Evolutionary conservation across 1,140 invertebrate genomes (phyloP).

Genomic region (Helicorthomorpha holstii): DNA sequence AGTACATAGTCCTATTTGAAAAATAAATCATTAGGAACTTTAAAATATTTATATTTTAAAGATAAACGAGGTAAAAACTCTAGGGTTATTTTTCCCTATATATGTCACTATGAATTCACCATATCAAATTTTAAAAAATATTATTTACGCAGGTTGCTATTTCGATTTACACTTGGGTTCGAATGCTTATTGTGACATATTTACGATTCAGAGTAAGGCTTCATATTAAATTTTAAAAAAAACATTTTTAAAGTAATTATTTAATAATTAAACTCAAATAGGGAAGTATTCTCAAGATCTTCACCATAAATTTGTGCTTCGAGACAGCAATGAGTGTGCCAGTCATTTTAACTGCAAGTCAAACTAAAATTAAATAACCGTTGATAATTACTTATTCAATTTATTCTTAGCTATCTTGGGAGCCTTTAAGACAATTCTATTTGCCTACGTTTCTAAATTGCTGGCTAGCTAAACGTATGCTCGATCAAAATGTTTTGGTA

Average conservation of each 20-base stretch:
- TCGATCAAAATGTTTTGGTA: neutral
- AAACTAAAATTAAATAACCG: neutral
- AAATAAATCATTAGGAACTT: neutral
- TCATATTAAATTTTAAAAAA: neutral
- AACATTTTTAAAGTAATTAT: neutral
- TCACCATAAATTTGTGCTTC: neutral
- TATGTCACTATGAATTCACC: neutral
- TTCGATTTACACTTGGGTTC: neutral
- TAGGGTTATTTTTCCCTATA: conserved; percentile 2
- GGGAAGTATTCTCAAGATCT: neutral
- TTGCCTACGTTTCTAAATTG: neutral
- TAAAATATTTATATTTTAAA: neutral
- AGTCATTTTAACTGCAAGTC: neutral
- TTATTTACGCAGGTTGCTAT: neutral
- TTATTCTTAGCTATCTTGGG: neutral
- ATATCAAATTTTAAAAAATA: neutral
- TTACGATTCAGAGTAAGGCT: neutral
- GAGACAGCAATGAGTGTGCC: neutral
- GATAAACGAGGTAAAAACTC: neutral
- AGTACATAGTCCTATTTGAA: no score
- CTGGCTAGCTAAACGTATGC: neutral
- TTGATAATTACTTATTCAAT: neutral
- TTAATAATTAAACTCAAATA: neutral
- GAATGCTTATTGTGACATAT: neutral
- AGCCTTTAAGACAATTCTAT: neutral